A percentile compares a stretch with the other conserved stretches of the same genome.
Conservation (phyloP, 2,888 invertebrate genomes). For the Pteria penguin region DNA sequence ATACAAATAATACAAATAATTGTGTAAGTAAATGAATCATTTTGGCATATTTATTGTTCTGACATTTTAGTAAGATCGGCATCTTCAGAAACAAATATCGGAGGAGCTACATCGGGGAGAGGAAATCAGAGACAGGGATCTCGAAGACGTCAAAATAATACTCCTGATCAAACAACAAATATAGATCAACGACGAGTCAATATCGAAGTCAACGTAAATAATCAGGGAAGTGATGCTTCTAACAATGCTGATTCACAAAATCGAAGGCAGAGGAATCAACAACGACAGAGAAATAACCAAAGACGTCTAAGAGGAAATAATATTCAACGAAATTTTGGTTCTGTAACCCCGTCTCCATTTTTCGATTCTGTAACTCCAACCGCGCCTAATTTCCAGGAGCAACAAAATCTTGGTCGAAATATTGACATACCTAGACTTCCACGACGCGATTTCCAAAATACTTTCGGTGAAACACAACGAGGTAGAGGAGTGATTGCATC, state of each 20-base stretch:
- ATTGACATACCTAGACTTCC: neutral
- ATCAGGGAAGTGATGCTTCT: neutral
- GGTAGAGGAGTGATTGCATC: neutral
- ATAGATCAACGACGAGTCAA: constrained; percentile 13
- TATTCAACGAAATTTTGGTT: neutral
- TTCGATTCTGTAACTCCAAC: neutral
- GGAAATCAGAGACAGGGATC: too few species aligned
- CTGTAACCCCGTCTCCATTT: neutral
- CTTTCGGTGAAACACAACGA: neutral
- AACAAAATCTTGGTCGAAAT: neutral
- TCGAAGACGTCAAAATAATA: too few species aligned
- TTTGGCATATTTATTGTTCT: too few species aligned
- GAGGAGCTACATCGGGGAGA: too few species aligned
- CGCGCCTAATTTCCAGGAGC: neutral
- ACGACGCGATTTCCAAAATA: neutral
- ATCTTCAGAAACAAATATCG: too few species aligned
- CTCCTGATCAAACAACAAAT: neutral
- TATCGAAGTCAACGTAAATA: constrained; percentile 16
- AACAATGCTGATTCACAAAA: neutral
- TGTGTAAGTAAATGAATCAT: too few species aligned
- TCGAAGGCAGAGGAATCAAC: neutral
- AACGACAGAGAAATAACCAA: neutral
- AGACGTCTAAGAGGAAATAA: neutral
- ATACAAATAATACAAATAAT: too few species aligned
- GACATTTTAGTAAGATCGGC: too few species aligned